Conservation (phyloP, 1,140 invertebrate genomes). For the Macrosteles quadrilineatus region DNA sequence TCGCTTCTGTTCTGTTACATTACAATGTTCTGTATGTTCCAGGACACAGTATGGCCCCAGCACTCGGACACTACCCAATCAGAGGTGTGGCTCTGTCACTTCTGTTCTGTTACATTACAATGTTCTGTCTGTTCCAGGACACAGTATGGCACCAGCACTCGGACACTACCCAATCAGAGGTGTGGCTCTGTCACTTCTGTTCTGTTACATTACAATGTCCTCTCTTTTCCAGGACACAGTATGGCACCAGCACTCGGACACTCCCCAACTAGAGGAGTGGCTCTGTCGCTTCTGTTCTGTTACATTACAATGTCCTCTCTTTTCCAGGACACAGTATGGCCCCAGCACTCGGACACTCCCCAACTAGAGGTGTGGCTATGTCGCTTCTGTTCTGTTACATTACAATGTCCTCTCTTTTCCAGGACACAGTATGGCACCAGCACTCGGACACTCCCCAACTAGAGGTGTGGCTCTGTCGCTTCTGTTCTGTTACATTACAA, state of each 20-base stretch:
- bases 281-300: conserved; percentile 70
- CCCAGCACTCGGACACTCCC: conserved; percentile 72
- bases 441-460: no score
- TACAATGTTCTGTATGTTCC: no score
- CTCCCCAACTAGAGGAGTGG: conserved; percentile 73
- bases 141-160: conserved; percentile 75
- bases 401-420: no score
- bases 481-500: no score
- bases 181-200: conserved; percentile 71
- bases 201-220: conserved; percentile 35
- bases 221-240: conserved; percentile 65
- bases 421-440: no score
- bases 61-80: no score
- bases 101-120: no score
- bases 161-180: conserved; percentile 75
- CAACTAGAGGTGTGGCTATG: conserved; percentile 73
- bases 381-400: conserved; percentile 70
- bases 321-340: conserved; percentile 76
- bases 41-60: no score
- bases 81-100: no score
- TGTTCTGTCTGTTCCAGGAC: conserved; percentile 64
- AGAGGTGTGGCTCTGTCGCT: no score
- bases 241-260: conserved; percentile 76
- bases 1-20: no score
- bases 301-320: no score